Evolutionary conservation across 2,113 vertebrate species (phyloP), one percentile per base, ranked within the genome.

Genomic region (Ciconia stormi): DNA sequence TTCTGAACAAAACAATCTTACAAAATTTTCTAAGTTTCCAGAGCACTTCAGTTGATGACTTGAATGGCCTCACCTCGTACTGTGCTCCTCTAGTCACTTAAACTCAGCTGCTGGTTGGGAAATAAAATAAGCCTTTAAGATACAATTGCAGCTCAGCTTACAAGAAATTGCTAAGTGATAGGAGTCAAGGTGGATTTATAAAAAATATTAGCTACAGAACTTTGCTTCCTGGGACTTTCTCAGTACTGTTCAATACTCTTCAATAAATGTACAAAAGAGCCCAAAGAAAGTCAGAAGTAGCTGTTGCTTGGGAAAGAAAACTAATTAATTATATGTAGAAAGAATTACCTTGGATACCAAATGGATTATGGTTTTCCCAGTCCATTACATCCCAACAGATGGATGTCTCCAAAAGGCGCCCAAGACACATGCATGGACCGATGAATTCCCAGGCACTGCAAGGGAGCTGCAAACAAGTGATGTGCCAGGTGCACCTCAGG

Each of bases 401-500:
- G 73, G 50, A 42, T 76, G 53, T 79, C 40, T 93, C 58, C 73
- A 74, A 82, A 81, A 93, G 81, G 5, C 6, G 10, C 38, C 38
- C 36, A 78, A 72, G n/a, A 67, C 67, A 52, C 27, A 30, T 13
- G 16, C 30, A 76, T 5, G 36, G 61, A 34, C 16, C 25, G 59
- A 76, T 72, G 76, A 85, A 85, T 67, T 69, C 38, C 36, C 3
- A 3, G 40, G 77, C 79, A 44, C 40, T 50, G 40, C 1, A 4
- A 78, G 16, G 21, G 32, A 78, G 16, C 15, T 70, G 52, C 50
- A 78, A 73, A 83, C 23, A 87, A 82, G 44, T 29, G 30, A 78
- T 96, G 93, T 92, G 47, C 70, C 92, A 93, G 78, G 77, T 97
- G 78, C 66, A 62, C 89, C 70, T 92, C 58, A 79, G 67, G 27